A percentile compares a stretch with the other conserved stretches of the same genome.
These are phyloP conservation scores for Myrmecobius fasciatus DNA, from an alignment of 2,113 vertebrate genomes.

Conservation along the genomic window DNA sequence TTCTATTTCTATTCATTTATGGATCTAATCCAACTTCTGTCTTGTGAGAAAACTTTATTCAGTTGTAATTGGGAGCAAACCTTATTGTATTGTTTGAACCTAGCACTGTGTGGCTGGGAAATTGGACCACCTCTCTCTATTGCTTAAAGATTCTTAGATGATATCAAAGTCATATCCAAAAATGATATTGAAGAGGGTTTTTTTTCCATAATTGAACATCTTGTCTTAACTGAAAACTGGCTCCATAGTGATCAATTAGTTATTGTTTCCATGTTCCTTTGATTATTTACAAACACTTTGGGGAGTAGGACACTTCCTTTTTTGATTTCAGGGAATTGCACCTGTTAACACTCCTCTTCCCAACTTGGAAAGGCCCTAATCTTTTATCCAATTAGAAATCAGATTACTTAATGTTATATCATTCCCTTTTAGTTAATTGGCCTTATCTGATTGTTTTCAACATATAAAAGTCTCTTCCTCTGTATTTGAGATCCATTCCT, in stretches of 20 bases:
- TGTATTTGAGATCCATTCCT: not conserved
- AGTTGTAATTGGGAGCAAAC: not conserved
- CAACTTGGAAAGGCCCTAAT: not conserved
- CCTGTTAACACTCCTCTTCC: not conserved
- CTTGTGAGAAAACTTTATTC: not conserved
- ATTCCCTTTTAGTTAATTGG: not conserved
- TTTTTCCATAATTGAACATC: not conserved
- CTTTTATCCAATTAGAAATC: not conserved
- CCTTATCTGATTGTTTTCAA: not conserved
- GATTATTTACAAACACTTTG: not conserved
- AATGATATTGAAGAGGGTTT: not conserved
- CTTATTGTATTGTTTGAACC: not conserved
- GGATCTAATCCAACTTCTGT: not conserved
- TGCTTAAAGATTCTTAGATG: not conserved
- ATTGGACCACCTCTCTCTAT: not conserved
- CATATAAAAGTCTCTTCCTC: not conserved
- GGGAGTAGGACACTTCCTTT: not conserved
- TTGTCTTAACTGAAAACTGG: no score
- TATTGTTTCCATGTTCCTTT: not conserved
- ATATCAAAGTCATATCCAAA: not conserved
- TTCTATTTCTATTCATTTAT: not conserved
- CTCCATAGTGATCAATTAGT: not conserved
- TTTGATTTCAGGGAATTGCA: not conserved
- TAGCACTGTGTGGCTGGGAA: not conserved
- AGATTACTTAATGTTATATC: not conserved